Conservation (phyloP, 1,140 invertebrate genomes). For the Neodiprion virginianus region DNA sequence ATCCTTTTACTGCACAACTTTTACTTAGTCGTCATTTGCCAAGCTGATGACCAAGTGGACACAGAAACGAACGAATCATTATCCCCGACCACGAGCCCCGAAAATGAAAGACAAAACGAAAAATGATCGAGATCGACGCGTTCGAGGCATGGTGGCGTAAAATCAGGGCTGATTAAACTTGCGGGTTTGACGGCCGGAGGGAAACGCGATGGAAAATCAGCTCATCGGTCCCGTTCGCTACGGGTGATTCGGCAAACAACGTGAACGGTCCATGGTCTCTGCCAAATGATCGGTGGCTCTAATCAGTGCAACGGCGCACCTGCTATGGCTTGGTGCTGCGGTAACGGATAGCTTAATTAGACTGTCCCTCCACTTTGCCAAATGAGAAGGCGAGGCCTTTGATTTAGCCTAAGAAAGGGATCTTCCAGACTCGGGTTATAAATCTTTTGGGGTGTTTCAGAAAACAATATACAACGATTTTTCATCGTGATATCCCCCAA, state of each 20-base stretch:
- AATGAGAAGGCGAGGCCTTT: neutral
- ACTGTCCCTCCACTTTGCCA: conserved; percentile 32
- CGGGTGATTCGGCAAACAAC: conserved; percentile 38
- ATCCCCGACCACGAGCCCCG: too few relatives aligned
- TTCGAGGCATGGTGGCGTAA: neutral
- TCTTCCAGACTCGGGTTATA: neutral
- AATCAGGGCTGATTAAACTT: neutral
- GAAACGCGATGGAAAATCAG: neutral
- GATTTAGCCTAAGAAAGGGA: neutral
- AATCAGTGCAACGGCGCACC: conserved; percentile 39
- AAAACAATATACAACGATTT: neutral
- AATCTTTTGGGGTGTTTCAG: neutral
- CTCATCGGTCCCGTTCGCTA: neutral
- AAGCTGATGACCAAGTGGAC: too few relatives aligned
- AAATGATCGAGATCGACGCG: too few relatives aligned
- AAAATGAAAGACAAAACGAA: too few relatives aligned
- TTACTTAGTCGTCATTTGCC: too few relatives aligned
- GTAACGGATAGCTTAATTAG: conserved; percentile 48
- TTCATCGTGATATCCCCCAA: too few relatives aligned
- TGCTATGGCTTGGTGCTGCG: conserved; percentile 9
- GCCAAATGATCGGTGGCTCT: conserved; percentile 48
- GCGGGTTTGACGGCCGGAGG: neutral
- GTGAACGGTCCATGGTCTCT: conserved; percentile 20
- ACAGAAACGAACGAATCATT: too few relatives aligned
- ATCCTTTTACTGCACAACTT: too few relatives aligned